Conservation (phyloP, 2,113 vertebrate species). For the Cyprinus carpio region DNA sequence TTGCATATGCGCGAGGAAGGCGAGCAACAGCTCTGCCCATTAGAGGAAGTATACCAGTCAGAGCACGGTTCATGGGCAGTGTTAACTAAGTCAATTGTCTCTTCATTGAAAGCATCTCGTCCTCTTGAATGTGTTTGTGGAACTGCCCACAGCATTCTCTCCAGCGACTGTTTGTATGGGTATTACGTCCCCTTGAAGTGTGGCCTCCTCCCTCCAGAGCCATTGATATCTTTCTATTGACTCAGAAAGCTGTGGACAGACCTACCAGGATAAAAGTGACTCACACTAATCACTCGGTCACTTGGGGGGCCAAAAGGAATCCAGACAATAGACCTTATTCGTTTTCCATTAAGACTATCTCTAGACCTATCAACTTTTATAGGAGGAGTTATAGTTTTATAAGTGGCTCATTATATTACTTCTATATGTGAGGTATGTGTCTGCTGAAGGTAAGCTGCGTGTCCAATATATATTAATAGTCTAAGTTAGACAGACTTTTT, state of each 20-base stretch:
- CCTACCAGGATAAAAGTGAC: slow-evolving; percentile 57
- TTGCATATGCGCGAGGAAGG: background rate
- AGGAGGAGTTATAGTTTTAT: slow-evolving; percentile 15
- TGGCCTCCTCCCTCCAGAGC: slow-evolving; percentile 54
- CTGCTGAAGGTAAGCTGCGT: slow-evolving; percentile 45
- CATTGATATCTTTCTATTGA: slow-evolving; percentile 57
- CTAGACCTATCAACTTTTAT: slow-evolving; percentile 29
- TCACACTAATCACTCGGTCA: slow-evolving; percentile 50
- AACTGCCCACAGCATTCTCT: slow-evolving; percentile 46
- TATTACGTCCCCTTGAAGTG: slow-evolving; percentile 57
- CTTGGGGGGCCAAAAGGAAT: slow-evolving; percentile 33
- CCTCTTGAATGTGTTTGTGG: slow-evolving; percentile 54
- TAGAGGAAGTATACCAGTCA: slow-evolving; percentile 36
- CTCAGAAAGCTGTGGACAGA: slow-evolving; percentile 47
- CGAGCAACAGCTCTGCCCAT: slow-evolving; percentile 1
- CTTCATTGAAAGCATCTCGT: slow-evolving; percentile 54
- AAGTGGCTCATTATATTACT: slow-evolving; percentile 37
- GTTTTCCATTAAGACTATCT: slow-evolving; percentile 33
- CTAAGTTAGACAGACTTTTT: slow-evolving; percentile 48
- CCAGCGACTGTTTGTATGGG: slow-evolving; percentile 54
- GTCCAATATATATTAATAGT: slow-evolving; percentile 54
- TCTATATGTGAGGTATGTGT: slow-evolving; percentile 29
- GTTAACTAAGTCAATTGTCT: slow-evolving; percentile 57
- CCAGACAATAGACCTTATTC: slow-evolving; percentile 49
- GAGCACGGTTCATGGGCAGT: slow-evolving; percentile 28